phyloP scores from a whole-genome alignment of 1,140 invertebrate species.

The Glossosoma conforme region DNA sequence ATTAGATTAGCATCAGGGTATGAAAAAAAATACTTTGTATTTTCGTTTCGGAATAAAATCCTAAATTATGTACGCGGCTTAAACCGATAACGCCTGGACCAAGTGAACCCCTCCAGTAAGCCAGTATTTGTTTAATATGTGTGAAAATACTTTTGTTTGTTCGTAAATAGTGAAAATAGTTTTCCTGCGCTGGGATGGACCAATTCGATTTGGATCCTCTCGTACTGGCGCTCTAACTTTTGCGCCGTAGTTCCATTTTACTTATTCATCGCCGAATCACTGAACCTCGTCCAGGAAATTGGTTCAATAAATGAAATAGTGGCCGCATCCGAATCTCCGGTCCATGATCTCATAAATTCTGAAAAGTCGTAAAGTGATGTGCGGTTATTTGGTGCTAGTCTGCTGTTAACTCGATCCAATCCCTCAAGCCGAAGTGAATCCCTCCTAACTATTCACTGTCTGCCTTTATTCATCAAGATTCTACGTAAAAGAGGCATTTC shows the following conservation, averaged over 20 bases:
- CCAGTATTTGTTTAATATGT: no score
- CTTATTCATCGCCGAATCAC: conserved; percentile 23
- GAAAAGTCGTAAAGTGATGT: conserved; percentile 19
- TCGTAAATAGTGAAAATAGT: no score
- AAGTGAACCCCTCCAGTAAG: no score
- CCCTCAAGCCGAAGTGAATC: conserved; percentile 5
- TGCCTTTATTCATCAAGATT: conserved; percentile 24
- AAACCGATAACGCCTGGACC: no score
- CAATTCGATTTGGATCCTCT: no score
- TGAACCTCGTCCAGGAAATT: conserved; percentile 17
- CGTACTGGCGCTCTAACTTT: no score
- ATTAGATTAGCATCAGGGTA: no score
- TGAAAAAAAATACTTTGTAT: no score
- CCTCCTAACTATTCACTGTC: conserved; percentile 19
- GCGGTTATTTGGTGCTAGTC: conserved; percentile 15
- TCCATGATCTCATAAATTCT: conserved; percentile 14
- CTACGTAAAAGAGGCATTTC: conserved; percentile 21
- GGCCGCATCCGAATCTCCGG: conserved; percentile 9
- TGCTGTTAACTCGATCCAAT: conserved; percentile 8
- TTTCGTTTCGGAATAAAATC: no score
- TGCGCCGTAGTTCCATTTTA: conserved; percentile 6
- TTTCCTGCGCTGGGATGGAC: no score
- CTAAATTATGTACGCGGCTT: no score
- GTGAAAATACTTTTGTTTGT: no score
- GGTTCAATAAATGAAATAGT: conserved; percentile 25